Evolutionary conservation across 2,797 vertebrate genomes (phyloP), one percentile per base, ranked within the genome.

Genomic region (Cetoscarus ocellatus): DNA sequence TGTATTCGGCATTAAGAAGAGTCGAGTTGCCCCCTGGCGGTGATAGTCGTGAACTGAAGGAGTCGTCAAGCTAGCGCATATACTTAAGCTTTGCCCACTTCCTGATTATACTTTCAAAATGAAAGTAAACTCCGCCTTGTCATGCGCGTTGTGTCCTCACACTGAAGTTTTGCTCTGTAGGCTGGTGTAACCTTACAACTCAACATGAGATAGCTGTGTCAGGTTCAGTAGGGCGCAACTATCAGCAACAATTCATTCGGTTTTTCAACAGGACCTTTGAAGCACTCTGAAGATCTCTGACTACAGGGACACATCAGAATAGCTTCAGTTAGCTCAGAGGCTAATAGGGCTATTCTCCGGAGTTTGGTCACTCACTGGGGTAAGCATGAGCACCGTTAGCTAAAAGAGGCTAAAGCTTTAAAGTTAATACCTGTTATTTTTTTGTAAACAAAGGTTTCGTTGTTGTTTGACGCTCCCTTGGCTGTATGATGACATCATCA

Each of bases 311-410:
- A 15, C 54, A 18, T 11, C 13, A 36, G 18, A 39, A 39, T 49
- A 51, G 57, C 70, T 18, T 3, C 11, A 9, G 5, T 1, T 0
- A 54, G 69, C 74, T 79, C 51, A 51, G 42, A 0, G 52, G 42
- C 61, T 59, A 64, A 56, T 27, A 39, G 8, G 56, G 54, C 54
- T 66, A 35, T 35, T 58, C 2, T 10, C 13, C 1, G 3, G 40
- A 49, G 47, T 68, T 62, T 68, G 7, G 6, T 39, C n/a, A 5
- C 35, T 70, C 47, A 2, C 8, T 17, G 17, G 10, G 83, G 81
- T 87, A 71, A 83, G 80, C 14, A 0, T 42, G 8, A 6, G 34
- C 4, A 17, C 19, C 10, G 18, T 63, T 61, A 57, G 55, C 75
- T 55, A 10, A 45, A 3, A 12, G 19, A 8, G 50, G 62, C 58